A percentile compares a stretch with the other conserved stretches of the same genome.
phyloP scores from a whole-genome alignment of 2,888 invertebrate genomes.

The Eucriotettix oculatus region DNA sequence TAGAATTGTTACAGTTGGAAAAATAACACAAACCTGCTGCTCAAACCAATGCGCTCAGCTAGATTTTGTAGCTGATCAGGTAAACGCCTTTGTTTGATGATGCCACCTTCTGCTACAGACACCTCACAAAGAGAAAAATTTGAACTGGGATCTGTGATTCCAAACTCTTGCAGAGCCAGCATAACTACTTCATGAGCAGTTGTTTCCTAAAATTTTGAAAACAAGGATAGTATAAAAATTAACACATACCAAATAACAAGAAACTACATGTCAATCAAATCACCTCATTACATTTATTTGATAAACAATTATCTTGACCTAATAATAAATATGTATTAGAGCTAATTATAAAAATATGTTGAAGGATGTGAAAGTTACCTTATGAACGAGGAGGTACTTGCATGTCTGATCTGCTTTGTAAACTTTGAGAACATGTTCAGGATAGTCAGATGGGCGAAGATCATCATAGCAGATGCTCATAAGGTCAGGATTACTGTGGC shows the following conservation, averaged over 20 bases:
- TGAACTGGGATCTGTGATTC: conserved; percentile 86
- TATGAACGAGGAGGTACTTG: conserved; percentile 91
- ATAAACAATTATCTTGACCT: no score
- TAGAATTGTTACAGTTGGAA: no score
- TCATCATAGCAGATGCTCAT: conserved; percentile 53
- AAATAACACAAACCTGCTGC: conserved; percentile 26
- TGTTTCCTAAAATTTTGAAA: conserved; percentile 31
- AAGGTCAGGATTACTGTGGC: conserved; percentile 78
- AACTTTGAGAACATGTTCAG: conserved; percentile 93
- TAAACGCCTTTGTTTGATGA: conserved; percentile 87
- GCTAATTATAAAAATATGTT: no score
- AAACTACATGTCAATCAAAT: no score
- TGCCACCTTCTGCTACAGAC: conserved; percentile 86
- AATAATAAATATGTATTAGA: no score
- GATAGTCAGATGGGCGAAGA: conserved; percentile 63
- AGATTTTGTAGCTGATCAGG: conserved; percentile 91
- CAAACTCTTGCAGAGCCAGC: conserved; percentile 90
- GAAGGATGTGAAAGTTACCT: conserved; percentile 33
- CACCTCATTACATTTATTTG: no score
- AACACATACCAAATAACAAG: not conserved
- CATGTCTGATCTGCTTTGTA: conserved; percentile 94
- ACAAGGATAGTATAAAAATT: not conserved
- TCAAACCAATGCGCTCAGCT: conserved; percentile 79
- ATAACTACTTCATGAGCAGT: conserved; percentile 72
- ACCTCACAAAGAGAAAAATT: conserved; percentile 93